Percentiles rank a stretch among this genome's conserved stretches.
Conservation (phyloP, 2,797 vertebrate genomes). For the Malacoraja senta region DNA sequence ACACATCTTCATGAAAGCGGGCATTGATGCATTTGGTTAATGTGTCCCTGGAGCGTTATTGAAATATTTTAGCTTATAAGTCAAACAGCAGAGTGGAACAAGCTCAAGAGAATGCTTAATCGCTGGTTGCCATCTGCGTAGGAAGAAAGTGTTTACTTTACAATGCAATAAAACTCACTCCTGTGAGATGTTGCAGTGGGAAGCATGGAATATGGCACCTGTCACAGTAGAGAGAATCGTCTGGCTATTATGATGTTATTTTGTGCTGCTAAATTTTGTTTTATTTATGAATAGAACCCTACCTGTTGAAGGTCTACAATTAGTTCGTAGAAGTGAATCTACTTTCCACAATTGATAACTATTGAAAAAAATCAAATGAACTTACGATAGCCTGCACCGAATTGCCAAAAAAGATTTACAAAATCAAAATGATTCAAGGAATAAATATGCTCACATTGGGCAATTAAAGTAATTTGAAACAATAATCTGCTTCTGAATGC, state of each 20-base stretch:
- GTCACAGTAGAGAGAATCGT: conserved; percentile 11
- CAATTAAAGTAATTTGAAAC: not conserved
- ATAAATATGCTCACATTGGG: not conserved
- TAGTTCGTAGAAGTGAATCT: not conserved
- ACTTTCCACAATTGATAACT: not conserved
- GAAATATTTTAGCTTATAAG: not conserved
- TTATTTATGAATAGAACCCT: not conserved
- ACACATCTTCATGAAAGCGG: not conserved
- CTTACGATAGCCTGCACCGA: not conserved
- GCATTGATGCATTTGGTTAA: not conserved
- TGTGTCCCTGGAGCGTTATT: not conserved
- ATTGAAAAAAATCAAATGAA: not conserved
- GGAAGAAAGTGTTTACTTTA: conserved; percentile 32
- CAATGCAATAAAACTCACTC: conserved; percentile 25
- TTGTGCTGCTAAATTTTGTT: not conserved
- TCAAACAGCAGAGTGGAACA: not conserved
- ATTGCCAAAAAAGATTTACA: not conserved
- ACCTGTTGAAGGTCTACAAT: not conserved
- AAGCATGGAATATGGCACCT: conserved; percentile 25
- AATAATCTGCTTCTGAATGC: not conserved
- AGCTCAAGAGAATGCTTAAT: conserved; percentile 32
- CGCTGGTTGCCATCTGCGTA: conserved; percentile 26
- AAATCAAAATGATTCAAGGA: not conserved
- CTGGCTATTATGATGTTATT: not conserved
- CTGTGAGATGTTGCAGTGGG: not conserved